Evolutionary conservation across 2,797 vertebrate species (phyloP).

Genomic region (Lates japonicus): DNA sequence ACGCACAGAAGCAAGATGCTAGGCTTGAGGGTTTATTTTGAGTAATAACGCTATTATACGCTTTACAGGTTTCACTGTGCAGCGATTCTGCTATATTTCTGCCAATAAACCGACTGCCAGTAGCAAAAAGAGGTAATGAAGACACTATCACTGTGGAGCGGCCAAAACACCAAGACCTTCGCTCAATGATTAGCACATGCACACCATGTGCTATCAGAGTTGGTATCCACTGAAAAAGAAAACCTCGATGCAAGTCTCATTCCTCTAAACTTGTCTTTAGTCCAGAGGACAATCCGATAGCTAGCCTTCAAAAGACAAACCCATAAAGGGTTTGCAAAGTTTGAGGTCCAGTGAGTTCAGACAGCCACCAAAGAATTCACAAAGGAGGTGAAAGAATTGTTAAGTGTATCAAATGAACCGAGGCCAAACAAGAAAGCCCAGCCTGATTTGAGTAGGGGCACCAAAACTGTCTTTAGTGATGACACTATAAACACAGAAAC

Average conservation of each 20-base stretch:
- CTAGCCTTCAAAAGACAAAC: constrained; percentile 86
- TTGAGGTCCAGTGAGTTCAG: constrained; percentile 83
- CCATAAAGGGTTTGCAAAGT: constrained; percentile 87
- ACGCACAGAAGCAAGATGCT: constrained; percentile 64
- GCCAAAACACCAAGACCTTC: constrained; percentile 54
- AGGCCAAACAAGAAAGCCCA: constrained; percentile 79
- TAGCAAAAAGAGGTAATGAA: constrained; percentile 64
- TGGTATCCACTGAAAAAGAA: constrained; percentile 59
- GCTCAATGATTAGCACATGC: constrained; percentile 64
- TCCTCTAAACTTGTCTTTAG: constrained; percentile 78
- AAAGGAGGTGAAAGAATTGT: constrained; percentile 85
- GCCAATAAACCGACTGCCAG: constrained; percentile 57
- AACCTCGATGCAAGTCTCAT: constrained; percentile 72
- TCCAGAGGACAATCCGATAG: constrained; percentile 85
- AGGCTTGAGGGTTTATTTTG: constrained; percentile 66
- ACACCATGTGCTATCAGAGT: constrained; percentile 45
- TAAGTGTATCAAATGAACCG: constrained; percentile 82
- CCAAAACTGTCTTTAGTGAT: constrained; percentile 75
- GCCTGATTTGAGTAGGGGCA: constrained; percentile 59
- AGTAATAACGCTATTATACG: constrained; percentile 65
- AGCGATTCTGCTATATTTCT: constrained; percentile 55
- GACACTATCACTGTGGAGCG: constrained; percentile 56
- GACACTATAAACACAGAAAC: constrained; percentile 76
- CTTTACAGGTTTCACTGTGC: constrained; percentile 60
- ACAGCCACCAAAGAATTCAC: constrained; percentile 87